These are phyloP conservation scores for Bothrops jararaca DNA, from an alignment of 2,113 vertebrate genomes.

Conservation along the genomic window DNA sequence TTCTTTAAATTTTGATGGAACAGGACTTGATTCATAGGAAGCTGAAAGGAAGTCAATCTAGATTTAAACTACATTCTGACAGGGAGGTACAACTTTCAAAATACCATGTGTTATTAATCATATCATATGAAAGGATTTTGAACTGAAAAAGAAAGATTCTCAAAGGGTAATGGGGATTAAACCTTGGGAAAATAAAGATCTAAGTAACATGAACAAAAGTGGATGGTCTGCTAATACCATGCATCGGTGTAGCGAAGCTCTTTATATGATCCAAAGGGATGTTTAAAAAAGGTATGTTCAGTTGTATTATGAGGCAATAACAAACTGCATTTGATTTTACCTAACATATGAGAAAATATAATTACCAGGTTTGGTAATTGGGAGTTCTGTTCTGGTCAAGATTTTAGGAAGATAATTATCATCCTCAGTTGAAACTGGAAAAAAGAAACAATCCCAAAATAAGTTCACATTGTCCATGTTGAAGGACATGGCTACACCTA, in stretches of 20 bases:
- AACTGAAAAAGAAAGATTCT: neutral
- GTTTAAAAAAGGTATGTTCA: neutral
- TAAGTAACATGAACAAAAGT: neutral
- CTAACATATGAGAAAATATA: neutral
- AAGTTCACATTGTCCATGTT: neutral
- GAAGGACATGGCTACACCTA: neutral
- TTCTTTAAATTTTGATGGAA: constrained; percentile 17
- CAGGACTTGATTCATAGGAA: constrained; percentile 3
- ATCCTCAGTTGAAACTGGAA: neutral
- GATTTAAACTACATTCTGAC: neutral
- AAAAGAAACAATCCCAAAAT: neutral
- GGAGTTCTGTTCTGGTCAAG: neutral
- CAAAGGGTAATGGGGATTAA: neutral
- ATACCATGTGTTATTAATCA: neutral
- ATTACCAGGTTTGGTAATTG: neutral
- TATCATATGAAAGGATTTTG: neutral
- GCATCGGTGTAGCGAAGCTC: neutral
- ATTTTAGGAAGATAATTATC: neutral
- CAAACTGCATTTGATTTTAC: neutral
- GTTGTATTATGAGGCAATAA: neutral
- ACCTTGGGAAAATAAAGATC: neutral
- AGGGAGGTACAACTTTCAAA: neutral
- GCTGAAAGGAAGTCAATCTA: constrained; percentile 27
- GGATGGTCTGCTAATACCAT: neutral
- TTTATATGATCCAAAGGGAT: neutral